These are phyloP conservation scores for Ernsta delagoae DNA, from an alignment of 2,888 invertebrate species.

Conservation along the genomic window DNA sequence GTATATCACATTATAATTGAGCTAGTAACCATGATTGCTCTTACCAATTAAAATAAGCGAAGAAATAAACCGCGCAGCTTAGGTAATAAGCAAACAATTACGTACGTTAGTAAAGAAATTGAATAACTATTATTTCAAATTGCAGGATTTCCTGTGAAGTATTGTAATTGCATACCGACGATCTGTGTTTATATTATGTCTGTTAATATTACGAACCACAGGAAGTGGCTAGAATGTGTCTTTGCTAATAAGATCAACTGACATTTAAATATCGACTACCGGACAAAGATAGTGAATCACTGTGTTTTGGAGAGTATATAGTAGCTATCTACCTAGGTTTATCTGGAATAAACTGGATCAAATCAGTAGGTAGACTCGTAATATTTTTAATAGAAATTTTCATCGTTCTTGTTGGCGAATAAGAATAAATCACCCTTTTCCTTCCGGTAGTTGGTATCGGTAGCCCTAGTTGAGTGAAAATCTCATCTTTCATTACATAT, in stretches of 20 bases:
- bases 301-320: neutral
- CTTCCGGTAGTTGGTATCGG: too few species aligned
- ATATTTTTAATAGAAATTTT: too few species aligned
- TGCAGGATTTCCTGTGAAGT: slow-evolving; percentile 4
- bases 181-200: neutral
- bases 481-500: too few species aligned
- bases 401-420: too few species aligned
- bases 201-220: slow-evolving; percentile 28
- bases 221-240: slow-evolving; percentile 46
- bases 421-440: too few species aligned
- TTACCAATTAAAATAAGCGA: neutral
- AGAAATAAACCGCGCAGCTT: neutral
- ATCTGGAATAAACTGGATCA: too few species aligned
- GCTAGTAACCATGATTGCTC: too few species aligned
- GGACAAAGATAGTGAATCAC: slow-evolving; percentile 43
- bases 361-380: too few species aligned
- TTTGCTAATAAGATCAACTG: slow-evolving; percentile 46
- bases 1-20: too few species aligned
- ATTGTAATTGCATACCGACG: slow-evolving; percentile 1
- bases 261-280: slow-evolving; percentile 60
- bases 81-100: neutral
- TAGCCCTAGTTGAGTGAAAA: too few species aligned
- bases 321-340: too few species aligned
- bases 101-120: neutral
- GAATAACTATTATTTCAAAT: slow-evolving; percentile 10